A percentile compares a stretch with the other conserved stretches of the same genome.
Evolutionary conservation across 2,888 invertebrate species (phyloP).

Genomic region (Keiferia lycopersicella): DNA sequence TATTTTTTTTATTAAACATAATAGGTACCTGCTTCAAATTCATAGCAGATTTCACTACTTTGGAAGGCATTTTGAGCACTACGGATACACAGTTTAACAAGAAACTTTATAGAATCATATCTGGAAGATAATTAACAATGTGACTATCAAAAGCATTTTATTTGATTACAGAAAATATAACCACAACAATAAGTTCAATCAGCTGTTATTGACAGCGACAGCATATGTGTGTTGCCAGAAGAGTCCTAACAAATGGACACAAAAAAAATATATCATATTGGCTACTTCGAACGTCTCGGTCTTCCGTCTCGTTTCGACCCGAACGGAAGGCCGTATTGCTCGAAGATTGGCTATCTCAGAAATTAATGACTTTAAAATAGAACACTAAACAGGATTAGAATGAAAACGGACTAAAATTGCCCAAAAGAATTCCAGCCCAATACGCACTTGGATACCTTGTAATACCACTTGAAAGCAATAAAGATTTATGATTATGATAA

Average conservation of each 20-base stretch:
- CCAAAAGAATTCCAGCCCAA: too few relatives aligned
- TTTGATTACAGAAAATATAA: not conserved
- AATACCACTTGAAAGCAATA: too few relatives aligned
- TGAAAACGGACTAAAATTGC: too few relatives aligned
- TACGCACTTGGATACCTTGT: too few relatives aligned
- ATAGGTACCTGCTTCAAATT: conserved; percentile 86
- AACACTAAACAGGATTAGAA: too few relatives aligned
- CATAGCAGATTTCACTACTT: conserved; percentile 73
- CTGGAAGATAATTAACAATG: not conserved
- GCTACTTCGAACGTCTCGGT: too few relatives aligned
- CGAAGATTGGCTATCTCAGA: too few relatives aligned
- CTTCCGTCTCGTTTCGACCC: too few relatives aligned
- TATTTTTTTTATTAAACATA: too few relatives aligned
- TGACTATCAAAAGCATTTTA: not conserved
- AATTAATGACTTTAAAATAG: too few relatives aligned
- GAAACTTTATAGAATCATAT: not conserved
- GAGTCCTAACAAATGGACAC: not conserved
- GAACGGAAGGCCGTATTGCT: too few relatives aligned
- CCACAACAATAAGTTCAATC: not conserved
- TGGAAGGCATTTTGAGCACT: conserved; percentile 41
- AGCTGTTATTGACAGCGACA: not conserved
- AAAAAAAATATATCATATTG: not conserved
- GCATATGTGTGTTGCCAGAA: not conserved
- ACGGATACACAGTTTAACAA: not conserved
- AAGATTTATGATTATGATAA: too few relatives aligned